phyloP scores from a whole-genome alignment of 2,113 vertebrate species.

The Phalacrocorax carbo region DNA sequence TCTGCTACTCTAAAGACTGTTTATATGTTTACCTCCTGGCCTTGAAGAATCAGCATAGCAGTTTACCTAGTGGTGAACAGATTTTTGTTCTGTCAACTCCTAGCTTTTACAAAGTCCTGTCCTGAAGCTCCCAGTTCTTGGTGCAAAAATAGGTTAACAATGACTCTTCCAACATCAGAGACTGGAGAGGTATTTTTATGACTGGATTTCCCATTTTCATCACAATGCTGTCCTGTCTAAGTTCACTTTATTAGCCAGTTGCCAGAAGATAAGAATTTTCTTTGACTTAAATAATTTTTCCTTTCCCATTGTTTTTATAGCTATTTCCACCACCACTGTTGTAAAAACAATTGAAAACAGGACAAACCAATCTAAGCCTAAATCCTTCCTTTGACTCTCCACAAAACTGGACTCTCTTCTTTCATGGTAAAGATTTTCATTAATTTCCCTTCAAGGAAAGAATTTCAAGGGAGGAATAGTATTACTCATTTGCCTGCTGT shows the following conservation, averaged over 20 bases:
- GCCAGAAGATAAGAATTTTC: not conserved
- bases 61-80: not conserved
- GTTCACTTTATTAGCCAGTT: not conserved
- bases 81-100: not conserved
- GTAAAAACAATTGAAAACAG: not conserved
- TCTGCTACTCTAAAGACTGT: not conserved
- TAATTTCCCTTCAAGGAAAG: conserved; percentile 52
- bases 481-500: conserved; percentile 42
- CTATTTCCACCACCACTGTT: not conserved
- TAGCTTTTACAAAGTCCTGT: not conserved
- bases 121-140: not conserved
- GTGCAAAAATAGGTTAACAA: not conserved
- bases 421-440: conserved; percentile 31
- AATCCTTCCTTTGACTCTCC: not conserved
- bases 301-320: not conserved
- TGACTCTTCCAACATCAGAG: not conserved
- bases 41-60: not conserved
- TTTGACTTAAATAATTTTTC: not conserved
- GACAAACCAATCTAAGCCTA: not conserved
- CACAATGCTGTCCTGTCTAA: not conserved
- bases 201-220: not conserved
- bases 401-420: not conserved
- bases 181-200: not conserved
- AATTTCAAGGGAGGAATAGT: conserved; percentile 47
- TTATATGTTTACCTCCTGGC: not conserved